Base-by-base conservation (phyloP, 2,797 vertebrate genomes). In the Selene dorsalis region DNA sequence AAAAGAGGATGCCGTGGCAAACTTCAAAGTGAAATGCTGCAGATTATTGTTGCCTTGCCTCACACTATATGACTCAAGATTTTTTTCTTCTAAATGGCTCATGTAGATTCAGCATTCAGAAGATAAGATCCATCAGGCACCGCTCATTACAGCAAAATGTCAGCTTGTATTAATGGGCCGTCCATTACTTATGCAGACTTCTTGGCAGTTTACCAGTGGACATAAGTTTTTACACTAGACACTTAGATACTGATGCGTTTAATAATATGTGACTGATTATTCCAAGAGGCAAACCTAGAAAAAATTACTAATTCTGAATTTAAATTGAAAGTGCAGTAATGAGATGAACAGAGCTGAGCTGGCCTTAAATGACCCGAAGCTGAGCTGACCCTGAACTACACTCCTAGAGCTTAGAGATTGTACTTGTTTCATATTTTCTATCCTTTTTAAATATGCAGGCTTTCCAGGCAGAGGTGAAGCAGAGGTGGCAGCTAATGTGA, bases 401-500 rank as follows among this genome's bases (percentile, higher is more conserved):
- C 18, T 35, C 4, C 4, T 10, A 57, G 6, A 73, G 30, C 38
- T 24, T 16, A 17, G 50, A 28, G 14, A 38, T 45, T 47, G 3
- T 4, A 26, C 43, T 52, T 24, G 14, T 18, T 70, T 28, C n/a
- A 41, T 18, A 55, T 45, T 67, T 26, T 10, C 4, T 32, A n/a
- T 10, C 9, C 26, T 26, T 53, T 71, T 26, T 7, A 7, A 48
- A 55, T 60, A 61, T 80, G 64, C 71, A 56, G 69, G 67, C 48
- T 50, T 60, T 8, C 30, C 59, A 24, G 48, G 67, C 47, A 39
- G 64, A 52, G 20, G 69, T 47, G n/a, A 79, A 28, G 17, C 53
- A 28, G 32, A 69, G 39, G 65, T 75, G 77, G 65, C 56, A 70
- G 66, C 50, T 60, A 39, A 84, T 60, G 24, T 63, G 62, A 77